Base-by-base conservation (phyloP, 2,797 vertebrate genomes). In the Coilia nasus region DNA sequence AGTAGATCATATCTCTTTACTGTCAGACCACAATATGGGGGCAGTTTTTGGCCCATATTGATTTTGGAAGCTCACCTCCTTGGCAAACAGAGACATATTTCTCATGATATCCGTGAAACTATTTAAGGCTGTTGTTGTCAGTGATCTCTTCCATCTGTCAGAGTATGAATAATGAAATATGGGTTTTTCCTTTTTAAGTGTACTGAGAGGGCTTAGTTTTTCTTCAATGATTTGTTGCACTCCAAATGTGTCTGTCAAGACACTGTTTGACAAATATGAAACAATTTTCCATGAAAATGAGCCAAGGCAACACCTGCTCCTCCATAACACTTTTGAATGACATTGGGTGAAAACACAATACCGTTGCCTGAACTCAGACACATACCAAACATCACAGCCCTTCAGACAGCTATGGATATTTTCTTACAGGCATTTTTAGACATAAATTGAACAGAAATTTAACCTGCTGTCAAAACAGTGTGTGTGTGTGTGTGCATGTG, bases 381-480 rank as follows among this genome's bases (percentile, higher is more conserved):
- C 25, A 31, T 5, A 1, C 28, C 67, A 35, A 35, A 35, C 28
- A 75, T 54, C 50, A 3, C 46, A 4, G 4, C 25, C 12, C 31
- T 71, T 25, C 64, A 35, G 64, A 25, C 64, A 17, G 64, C 25
- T 31, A 25, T 31, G 64, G 12, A 31, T 35, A 14, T 28, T 71
- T 71, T 31, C 60, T 71, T 23, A 71, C 64, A 71, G 31, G 12
- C 28, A 31, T 35, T 71, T 71, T 25, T 25, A 71, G 25, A 71
- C 64, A 71, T n/a, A n/a, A n/a, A n/a, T n/a, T n/a, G n/a, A 28
- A 11, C 67, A 75, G 35, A 75, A 35, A 71, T 71, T 71, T 35
- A 5, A 75, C 28, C 62, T 64, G n/a, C 25, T 67, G 62, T 28
- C 62, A 67, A 67, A 21, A 10, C 21, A 6, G 10, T 2, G 25